Evolutionary conservation across 1,140 invertebrate genomes (phyloP).

Genomic region (Eriocheir sinensis): DNA sequence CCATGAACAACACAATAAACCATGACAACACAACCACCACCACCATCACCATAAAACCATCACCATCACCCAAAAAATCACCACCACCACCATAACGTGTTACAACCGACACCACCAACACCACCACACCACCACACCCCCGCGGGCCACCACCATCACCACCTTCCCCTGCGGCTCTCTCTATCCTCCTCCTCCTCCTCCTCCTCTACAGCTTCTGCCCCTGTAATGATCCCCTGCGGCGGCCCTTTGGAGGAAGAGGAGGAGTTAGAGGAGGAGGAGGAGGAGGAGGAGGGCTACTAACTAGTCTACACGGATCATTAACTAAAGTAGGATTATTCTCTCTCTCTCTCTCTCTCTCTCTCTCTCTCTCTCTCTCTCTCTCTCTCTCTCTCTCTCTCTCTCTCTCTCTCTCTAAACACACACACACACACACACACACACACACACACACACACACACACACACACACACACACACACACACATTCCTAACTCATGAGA

Average conservation of each 20-base stretch:
- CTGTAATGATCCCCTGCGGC: neutral
- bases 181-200: neutral
- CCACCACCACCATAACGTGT: too few relatives aligned
- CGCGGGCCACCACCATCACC: neutral
- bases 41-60: too few relatives aligned
- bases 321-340: constrained; percentile 12
- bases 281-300: constrained; percentile 34
- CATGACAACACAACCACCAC: too few relatives aligned
- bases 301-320: constrained; percentile 16
- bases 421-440: too few relatives aligned
- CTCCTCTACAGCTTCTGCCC: neutral
- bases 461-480: too few relatives aligned
- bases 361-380: constrained; percentile 6
- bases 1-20: too few relatives aligned
- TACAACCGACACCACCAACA: too few relatives aligned
- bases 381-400: neutral
- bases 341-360: constrained; percentile 22
- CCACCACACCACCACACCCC: too few relatives aligned
- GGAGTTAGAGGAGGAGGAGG: constrained; percentile 45
- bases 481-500: neutral
- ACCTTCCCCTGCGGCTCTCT: neutral
- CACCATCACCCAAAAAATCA: too few relatives aligned
- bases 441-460: too few relatives aligned
- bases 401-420: neutral
- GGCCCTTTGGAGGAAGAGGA: neutral